Conservation (phyloP, 2,113 vertebrate species). For the Myocastor coypus region DNA sequence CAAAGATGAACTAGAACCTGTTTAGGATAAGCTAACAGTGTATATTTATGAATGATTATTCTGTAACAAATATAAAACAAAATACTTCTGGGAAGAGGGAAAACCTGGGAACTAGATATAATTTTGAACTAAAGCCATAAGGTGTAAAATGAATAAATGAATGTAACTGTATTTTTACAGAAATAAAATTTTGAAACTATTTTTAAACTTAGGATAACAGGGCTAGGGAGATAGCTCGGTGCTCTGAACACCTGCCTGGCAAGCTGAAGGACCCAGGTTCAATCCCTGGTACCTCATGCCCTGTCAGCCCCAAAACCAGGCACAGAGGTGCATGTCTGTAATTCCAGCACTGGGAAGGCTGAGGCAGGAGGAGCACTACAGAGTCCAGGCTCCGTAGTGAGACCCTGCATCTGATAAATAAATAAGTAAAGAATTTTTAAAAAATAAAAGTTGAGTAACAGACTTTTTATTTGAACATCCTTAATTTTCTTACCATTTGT, state of each 20-base stretch:
- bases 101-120: conserved; percentile 45
- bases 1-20: not conserved
- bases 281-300: too few relatives aligned
- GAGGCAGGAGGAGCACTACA: too few relatives aligned
- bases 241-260: too few relatives aligned
- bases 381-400: too few relatives aligned
- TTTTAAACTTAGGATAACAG: conserved; percentile 37
- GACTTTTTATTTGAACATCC: conserved; percentile 12
- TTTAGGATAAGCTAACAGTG: conserved; percentile 24
- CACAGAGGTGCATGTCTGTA: too few relatives aligned
- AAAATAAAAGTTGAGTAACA: conserved; percentile 14
- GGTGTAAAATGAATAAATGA: conserved; percentile 11
- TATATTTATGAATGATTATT: conserved; percentile 22
- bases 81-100: not conserved
- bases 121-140: conserved; percentile 50
- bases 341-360: too few relatives aligned
- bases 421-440: not conserved
- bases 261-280: too few relatives aligned
- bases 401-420: too few relatives aligned
- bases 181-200: conserved; percentile 56
- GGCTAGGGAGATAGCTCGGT: too few relatives aligned
- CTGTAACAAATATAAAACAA: conserved; percentile 16
- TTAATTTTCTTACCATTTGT: not conserved
- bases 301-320: too few relatives aligned
- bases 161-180: not conserved